Conservation (phyloP, 2,797 vertebrate genomes). For the Aselliscus stoliczkanus region DNA sequence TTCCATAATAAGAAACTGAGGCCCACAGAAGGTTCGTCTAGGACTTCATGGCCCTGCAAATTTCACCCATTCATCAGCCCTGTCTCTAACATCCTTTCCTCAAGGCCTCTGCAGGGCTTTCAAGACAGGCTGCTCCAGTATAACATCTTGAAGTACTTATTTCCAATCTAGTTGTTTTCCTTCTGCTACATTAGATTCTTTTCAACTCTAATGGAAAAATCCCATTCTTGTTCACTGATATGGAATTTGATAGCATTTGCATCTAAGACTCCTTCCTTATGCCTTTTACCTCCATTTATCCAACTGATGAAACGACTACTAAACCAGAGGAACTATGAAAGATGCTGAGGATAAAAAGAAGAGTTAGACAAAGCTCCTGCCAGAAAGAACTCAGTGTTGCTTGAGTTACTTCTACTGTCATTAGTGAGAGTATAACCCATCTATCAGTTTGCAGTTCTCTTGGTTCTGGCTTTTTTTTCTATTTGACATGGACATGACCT, state of each 20-base stretch:
- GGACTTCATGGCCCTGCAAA: rapidly evolving
- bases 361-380: neutral
- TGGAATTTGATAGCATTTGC: neutral
- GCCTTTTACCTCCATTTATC: neutral
- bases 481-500: neutral
- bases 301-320: neutral
- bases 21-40: neutral
- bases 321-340: neutral
- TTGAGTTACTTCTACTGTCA: neutral
- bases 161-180: neutral
- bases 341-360: neutral
- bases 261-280: neutral
- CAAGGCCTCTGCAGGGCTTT: neutral
- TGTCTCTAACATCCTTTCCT: neutral
- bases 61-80: neutral
- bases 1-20: neutral
- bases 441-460: neutral
- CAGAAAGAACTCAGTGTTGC: neutral
- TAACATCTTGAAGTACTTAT: neutral
- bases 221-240: neutral
- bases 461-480: neutral
- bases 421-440: neutral
- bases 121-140: neutral
- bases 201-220: neutral
- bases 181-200: neutral